Conservation (phyloP, 2,113 vertebrate species). For the Numenius arquata region DNA sequence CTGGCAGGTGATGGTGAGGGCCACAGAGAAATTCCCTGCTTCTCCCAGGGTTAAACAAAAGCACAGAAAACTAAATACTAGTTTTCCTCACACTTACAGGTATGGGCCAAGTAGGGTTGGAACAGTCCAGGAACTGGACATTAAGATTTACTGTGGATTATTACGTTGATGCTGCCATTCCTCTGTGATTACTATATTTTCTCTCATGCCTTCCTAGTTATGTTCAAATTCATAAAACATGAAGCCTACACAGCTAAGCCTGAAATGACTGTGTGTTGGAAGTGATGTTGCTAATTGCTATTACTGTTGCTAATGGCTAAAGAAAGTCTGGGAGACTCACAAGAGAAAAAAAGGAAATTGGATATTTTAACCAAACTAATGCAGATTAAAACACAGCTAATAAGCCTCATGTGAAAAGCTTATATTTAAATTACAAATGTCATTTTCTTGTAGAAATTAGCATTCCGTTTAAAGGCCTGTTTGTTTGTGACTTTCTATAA, state of each 20-base stretch:
- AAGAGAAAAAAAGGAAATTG: conserved; percentile 33
- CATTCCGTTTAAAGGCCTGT: neutral
- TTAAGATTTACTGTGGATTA: neutral
- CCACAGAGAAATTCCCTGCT: neutral
- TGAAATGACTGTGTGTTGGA: conserved; percentile 50
- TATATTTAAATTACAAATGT: conserved; percentile 55
- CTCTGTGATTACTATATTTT: conserved; percentile 29
- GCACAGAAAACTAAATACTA: neutral
- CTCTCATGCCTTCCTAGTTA: conserved; percentile 14
- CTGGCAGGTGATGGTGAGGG: neutral
- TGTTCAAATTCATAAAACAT: conserved; percentile 35
- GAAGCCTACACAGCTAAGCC: conserved; percentile 18
- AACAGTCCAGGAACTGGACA: neutral
- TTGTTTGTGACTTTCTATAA: neutral
- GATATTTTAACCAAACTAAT: conserved; percentile 59
- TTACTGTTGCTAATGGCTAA: conserved; percentile 39
- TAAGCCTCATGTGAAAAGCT: conserved; percentile 34
- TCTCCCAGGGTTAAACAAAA: neutral
- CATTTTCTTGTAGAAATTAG: conserved; percentile 21
- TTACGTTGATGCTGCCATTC: neutral
- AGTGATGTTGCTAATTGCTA: conserved; percentile 53
- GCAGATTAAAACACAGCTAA: conserved; percentile 61
- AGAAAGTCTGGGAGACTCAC: conserved; percentile 16
- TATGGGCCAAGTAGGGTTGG: neutral
- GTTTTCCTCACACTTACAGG: neutral